Conservation (phyloP, 1,140 invertebrate genomes). For the Calosoma granatense region DNA sequence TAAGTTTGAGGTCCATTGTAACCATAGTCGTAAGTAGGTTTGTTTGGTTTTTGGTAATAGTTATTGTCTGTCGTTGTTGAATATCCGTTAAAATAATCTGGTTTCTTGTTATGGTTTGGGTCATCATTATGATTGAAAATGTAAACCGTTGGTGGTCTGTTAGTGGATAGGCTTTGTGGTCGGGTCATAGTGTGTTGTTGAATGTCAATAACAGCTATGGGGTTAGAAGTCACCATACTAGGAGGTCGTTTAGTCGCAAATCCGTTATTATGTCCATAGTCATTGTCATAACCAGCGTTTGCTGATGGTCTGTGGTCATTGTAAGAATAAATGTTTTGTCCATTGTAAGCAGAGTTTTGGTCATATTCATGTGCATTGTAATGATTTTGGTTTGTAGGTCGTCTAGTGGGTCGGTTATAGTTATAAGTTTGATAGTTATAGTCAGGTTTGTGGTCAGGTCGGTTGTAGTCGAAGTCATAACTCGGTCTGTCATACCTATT, state of each 20-base stretch:
- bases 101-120: background rate
- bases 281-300: background rate
- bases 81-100: background rate
- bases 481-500: too few species aligned
- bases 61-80: background rate
- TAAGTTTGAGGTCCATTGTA: background rate
- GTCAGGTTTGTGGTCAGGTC: background rate
- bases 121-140: background rate
- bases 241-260: background rate
- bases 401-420: background rate
- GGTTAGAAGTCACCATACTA: background rate
- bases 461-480: too few species aligned
- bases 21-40: background rate
- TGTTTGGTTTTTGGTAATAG: background rate
- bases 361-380: background rate
- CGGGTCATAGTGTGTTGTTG: background rate
- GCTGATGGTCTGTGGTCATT: background rate
- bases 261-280: background rate
- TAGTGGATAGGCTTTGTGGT: background rate
- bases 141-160: background rate
- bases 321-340: background rate
- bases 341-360: background rate
- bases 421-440: constrained; percentile 1
- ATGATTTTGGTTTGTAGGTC: background rate
- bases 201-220: background rate